Evolutionary conservation across 2,797 vertebrate genomes (phyloP).

Genomic region (Melanotaenia boesemani): DNA sequence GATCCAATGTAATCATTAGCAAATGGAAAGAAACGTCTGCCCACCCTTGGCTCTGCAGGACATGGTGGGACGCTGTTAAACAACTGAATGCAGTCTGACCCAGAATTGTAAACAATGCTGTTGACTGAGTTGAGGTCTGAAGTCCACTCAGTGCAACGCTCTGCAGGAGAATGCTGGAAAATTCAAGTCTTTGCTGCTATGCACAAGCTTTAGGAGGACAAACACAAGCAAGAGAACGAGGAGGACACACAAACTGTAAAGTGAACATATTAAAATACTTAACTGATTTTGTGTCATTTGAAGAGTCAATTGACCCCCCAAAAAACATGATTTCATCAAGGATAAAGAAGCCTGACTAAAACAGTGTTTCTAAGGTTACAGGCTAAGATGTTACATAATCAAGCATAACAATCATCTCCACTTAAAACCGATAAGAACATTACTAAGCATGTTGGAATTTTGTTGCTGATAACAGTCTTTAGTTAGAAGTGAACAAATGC

Average conservation of each 20-base stretch:
- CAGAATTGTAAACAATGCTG: constrained; percentile 70
- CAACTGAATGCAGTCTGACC: constrained; percentile 67
- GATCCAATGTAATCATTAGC: constrained; percentile 8
- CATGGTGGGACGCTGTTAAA: constrained; percentile 36
- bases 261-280: neutral
- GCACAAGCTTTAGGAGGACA: constrained; percentile 11
- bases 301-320: constrained; percentile 5
- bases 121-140: constrained; percentile 68
- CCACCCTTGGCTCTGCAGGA: constrained; percentile 53
- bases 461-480: constrained; percentile 26
- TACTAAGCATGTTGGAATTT: constrained; percentile 60
- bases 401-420: constrained; percentile 56
- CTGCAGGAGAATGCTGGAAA: constrained; percentile 30
- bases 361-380: constrained; percentile 29
- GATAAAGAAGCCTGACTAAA: constrained; percentile 11
- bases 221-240: neutral
- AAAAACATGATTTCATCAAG: constrained; percentile 28
- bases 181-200: constrained; percentile 5
- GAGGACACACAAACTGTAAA: neutral
- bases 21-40: constrained; percentile 56
- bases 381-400: constrained; percentile 49
- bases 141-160: constrained; percentile 58
- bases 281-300: neutral
- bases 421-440: constrained; percentile 53
- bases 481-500: constrained; percentile 54